phyloP scores from a whole-genome alignment of 2,888 invertebrate species.

The Agrochola lychnidis region DNA sequence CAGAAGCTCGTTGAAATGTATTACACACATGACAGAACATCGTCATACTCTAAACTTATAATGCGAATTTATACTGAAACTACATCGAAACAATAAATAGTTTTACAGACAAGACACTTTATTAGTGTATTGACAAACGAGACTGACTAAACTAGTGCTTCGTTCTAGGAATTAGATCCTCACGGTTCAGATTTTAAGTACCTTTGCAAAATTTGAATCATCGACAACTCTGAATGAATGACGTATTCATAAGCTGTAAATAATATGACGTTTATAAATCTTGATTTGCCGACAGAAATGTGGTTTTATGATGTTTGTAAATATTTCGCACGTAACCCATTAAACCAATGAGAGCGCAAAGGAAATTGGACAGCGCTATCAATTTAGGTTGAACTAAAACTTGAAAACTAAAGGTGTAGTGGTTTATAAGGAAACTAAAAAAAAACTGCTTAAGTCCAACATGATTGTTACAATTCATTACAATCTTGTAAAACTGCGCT shows the following conservation, averaged over 20 bases:
- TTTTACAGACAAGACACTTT: not conserved
- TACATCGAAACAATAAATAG: not conserved
- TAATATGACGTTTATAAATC: not conserved
- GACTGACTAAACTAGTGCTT: not conserved
- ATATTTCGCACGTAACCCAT: constrained; percentile 1
- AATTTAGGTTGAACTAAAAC: constrained; percentile 1
- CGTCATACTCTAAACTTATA: constrained; percentile 4
- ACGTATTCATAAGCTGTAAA: not conserved
- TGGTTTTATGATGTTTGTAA: not conserved
- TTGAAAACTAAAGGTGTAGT: not conserved
- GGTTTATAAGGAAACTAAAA: not conserved
- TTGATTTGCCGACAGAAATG: not conserved
- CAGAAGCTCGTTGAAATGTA: constrained; percentile 11
- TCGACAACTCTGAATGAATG: constrained; percentile 2
- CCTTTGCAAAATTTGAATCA: constrained; percentile 23
- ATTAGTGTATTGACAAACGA: not conserved
- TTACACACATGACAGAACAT: not conserved
- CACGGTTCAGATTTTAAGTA: constrained; percentile 4
- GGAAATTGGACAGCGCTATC: not conserved
- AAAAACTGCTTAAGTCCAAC: not conserved
- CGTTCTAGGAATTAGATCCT: constrained; percentile 19
- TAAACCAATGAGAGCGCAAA: not conserved
- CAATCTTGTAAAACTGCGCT: not conserved
- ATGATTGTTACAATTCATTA: not conserved
- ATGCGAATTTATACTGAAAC: not conserved